Evolutionary conservation across 2,113 vertebrate genomes (phyloP).

Genomic region (Xiphias gladius): DNA sequence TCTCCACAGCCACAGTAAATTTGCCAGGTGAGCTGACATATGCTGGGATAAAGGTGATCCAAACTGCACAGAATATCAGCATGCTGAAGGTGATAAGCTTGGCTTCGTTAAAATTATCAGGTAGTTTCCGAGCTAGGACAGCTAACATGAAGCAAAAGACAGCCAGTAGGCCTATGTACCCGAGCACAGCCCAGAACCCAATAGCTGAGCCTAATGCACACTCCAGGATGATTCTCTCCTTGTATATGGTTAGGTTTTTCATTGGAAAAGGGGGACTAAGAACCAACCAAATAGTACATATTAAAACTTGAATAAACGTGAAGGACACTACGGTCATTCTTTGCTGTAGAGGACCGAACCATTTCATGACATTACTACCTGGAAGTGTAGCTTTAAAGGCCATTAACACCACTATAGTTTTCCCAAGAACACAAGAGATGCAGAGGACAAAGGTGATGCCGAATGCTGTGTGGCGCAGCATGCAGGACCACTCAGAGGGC

Average conservation of each 20-base stretch:
- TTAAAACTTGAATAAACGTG: slow-evolving; percentile 73
- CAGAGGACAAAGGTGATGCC: slow-evolving; percentile 48
- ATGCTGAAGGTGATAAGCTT: slow-evolving; percentile 76
- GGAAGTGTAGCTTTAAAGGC: slow-evolving; percentile 51
- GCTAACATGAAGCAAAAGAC: slow-evolving; percentile 54
- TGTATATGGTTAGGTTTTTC: slow-evolving; percentile 71
- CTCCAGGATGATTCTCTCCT: slow-evolving; percentile 79
- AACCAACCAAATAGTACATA: slow-evolving; percentile 77
- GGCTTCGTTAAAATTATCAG: slow-evolving; percentile 75
- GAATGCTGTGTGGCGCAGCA: slow-evolving; percentile 63
- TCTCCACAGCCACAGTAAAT: slow-evolving; percentile 81
- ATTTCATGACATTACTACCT: slow-evolving; percentile 67
- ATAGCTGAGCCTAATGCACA: slow-evolving; percentile 75
- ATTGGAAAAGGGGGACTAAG: slow-evolving; percentile 77
- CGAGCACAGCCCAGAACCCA: slow-evolving; percentile 80
- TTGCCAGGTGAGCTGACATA: slow-evolving; percentile 83
- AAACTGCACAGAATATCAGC: slow-evolving; percentile 71
- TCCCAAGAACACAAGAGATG: slow-evolving; percentile 44
- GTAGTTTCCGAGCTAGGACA: slow-evolving; percentile 43
- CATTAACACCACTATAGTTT: slow-evolving; percentile 48
- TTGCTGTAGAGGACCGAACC: slow-evolving; percentile 76
- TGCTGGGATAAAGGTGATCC: slow-evolving; percentile 79
- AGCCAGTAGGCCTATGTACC: slow-evolving; percentile 78
- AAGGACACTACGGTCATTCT: slow-evolving; percentile 76
- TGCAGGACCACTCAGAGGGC: slow-evolving; percentile 74